These are phyloP conservation scores for Perizoma flavofasciatum DNA, from an alignment of 2,888 invertebrate genomes.

Conservation along the genomic window DNA sequence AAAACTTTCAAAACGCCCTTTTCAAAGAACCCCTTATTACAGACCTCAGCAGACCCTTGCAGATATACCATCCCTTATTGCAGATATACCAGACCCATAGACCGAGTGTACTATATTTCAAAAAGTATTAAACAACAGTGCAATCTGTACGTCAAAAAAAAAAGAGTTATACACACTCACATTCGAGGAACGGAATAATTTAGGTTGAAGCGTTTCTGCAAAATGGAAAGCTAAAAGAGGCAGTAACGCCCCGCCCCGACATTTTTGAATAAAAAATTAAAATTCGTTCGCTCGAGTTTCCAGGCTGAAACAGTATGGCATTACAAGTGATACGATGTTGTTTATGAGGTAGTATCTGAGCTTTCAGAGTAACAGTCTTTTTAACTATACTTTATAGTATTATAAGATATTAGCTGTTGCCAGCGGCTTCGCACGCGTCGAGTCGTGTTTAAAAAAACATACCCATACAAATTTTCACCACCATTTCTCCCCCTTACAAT, in stretches of 20 bases:
- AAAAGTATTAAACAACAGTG: not conserved
- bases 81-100: not conserved
- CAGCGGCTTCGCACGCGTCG: too few relatives aligned
- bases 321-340: not conserved
- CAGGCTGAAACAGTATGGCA: slow-evolving; percentile 5
- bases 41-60: too few relatives aligned
- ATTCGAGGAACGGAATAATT: slow-evolving; percentile 11
- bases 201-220: slow-evolving; percentile 12
- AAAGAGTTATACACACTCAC: slow-evolving; percentile 3
- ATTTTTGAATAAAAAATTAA: slow-evolving; percentile 15
- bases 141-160: slow-evolving; percentile 1
- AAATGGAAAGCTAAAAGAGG: slow-evolving; percentile 16
- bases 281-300: slow-evolving; percentile 3
- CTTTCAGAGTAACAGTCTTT: too few relatives aligned
- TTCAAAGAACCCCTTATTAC: too few relatives aligned
- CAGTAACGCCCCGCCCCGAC: slow-evolving; percentile 1
- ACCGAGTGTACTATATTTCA: not conserved
- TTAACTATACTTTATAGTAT: too few relatives aligned
- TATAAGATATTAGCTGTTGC: too few relatives aligned
- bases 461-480: too few relatives aligned
- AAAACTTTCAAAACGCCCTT: too few relatives aligned
- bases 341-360: too few relatives aligned
- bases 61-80: too few relatives aligned
- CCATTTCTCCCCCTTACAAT: too few relatives aligned
- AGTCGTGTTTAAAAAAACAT: too few relatives aligned